Conservation (phyloP, 1,140 invertebrate species). For the Rhyzopertha dominica region DNA sequence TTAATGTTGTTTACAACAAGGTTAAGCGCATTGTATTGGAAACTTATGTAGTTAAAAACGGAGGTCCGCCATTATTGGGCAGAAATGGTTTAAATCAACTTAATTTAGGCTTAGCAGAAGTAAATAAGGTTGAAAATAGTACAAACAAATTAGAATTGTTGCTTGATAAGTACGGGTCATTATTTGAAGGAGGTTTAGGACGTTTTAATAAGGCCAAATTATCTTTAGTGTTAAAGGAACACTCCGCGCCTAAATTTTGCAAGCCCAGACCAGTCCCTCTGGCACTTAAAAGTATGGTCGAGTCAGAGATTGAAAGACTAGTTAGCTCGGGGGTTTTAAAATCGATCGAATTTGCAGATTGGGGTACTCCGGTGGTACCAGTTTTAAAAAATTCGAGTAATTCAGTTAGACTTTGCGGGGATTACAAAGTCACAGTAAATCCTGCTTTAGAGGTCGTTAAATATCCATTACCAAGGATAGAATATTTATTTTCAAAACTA, state of each 20-base stretch:
- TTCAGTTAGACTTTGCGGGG: constrained; percentile 1
- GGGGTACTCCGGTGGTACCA: constrained; percentile 47
- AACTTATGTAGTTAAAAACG: too few relatives aligned
- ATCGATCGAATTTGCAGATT: constrained; percentile 34
- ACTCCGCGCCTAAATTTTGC: constrained; percentile 32
- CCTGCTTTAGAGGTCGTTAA: background rate
- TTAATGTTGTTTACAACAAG: too few relatives aligned
- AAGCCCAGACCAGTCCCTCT: constrained; percentile 39
- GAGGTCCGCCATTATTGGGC: too few relatives aligned
- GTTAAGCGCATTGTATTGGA: too few relatives aligned
- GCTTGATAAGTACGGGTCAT: too few relatives aligned
- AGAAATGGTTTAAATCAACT: too few relatives aligned
- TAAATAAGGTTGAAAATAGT: too few relatives aligned
- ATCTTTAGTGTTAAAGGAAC: constrained; percentile 16
- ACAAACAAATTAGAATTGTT: too few relatives aligned
- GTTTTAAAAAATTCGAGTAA: constrained; percentile 44
- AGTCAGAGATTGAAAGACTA: constrained; percentile 43
- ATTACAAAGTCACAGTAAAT: constrained; percentile 1
- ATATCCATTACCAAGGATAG: background rate
- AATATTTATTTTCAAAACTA: background rate
- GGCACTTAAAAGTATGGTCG: constrained; percentile 41
- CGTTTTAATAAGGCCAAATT: too few relatives aligned
- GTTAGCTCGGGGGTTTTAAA: constrained; percentile 32
- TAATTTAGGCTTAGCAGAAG: too few relatives aligned
- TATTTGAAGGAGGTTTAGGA: too few relatives aligned